Conservation (phyloP, 2,113 vertebrate genomes). For the Accipiter cooperii region DNA sequence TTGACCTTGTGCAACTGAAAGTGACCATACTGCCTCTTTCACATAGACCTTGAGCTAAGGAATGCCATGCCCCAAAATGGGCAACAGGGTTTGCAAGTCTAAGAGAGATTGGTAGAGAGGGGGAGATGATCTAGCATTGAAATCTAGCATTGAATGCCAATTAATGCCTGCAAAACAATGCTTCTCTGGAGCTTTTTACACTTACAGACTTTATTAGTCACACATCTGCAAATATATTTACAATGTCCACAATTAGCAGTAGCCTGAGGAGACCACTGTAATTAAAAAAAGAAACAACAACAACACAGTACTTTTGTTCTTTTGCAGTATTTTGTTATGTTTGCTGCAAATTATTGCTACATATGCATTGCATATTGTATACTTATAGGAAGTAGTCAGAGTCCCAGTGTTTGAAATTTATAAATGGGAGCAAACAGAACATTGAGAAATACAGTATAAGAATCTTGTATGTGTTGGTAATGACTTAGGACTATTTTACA, state of each 20-base stretch:
- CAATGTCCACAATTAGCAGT: not conserved
- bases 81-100: not conserved
- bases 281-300: not conserved
- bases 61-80: not conserved
- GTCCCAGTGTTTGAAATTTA: not conserved
- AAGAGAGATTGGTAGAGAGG: not conserved
- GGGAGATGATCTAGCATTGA: not conserved
- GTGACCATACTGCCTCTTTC: not conserved
- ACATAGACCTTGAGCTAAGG: not conserved
- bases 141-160: not conserved
- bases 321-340: not conserved
- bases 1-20: not conserved
- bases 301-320: not conserved
- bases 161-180: not conserved
- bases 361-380: not conserved
- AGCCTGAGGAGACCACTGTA: not conserved
- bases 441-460: not conserved
- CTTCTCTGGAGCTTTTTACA: not conserved
- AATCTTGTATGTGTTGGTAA: not conserved
- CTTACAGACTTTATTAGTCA: not conserved
- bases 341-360: not conserved
- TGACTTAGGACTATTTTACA: not conserved
- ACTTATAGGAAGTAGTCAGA: not conserved
- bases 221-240: constrained; percentile 6
- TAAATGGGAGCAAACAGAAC: not conserved